Evolutionary conservation across 2,888 invertebrate species (phyloP).

Genomic region (Amblyjoppa proteus): DNA sequence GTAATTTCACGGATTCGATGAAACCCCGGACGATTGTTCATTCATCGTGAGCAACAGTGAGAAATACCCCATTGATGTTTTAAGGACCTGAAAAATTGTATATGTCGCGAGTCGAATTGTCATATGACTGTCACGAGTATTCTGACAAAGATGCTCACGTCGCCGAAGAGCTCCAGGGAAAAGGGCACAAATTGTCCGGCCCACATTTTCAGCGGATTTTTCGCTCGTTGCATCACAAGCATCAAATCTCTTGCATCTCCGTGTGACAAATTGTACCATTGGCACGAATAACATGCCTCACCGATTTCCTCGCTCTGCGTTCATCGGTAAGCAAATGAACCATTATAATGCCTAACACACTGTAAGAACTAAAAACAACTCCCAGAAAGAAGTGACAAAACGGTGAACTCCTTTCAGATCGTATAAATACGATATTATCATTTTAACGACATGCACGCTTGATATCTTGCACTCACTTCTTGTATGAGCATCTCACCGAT

Average conservation of each 20-base stretch:
- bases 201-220: conserved; percentile 71
- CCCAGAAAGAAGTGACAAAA: neutral
- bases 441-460: neutral
- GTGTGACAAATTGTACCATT: conserved; percentile 72
- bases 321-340: neutral
- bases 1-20: neutral
- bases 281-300: conserved; percentile 65
- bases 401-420: neutral
- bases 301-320: conserved; percentile 68
- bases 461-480: neutral
- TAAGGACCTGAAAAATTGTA: conserved; percentile 51
- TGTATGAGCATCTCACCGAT: neutral
- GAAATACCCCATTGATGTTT: conserved; percentile 70
- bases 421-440: neutral
- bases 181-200: conserved; percentile 75
- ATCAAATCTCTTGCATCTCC: conserved; percentile 63
- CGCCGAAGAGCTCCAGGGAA: conserved; percentile 72
- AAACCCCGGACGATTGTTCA: neutral
- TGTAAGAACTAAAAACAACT: neutral
- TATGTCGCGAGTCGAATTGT: neutral
- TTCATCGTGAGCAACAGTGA: conserved; percentile 63
- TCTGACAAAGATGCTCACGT: conserved; percentile 63
- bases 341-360: neutral
- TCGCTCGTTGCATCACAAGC: conserved; percentile 67
- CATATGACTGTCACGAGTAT: neutral